Conservation (phyloP, 2,113 vertebrate species). For the Megaceryle torquata region DNA sequence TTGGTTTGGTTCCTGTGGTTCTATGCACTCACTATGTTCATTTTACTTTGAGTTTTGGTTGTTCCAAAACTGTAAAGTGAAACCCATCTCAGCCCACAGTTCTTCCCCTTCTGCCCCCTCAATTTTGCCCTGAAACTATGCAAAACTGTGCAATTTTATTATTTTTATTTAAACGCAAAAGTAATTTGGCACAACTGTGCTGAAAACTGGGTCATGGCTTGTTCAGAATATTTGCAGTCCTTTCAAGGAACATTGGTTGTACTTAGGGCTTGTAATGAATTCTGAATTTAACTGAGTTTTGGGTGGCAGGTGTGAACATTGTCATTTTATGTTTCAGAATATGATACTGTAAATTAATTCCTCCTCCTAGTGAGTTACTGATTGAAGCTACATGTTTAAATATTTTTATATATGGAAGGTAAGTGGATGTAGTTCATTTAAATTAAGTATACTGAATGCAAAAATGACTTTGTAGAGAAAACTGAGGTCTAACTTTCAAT, state of each 20-base stretch:
- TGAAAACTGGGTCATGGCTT: constrained; percentile 44
- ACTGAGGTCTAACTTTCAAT: not conserved
- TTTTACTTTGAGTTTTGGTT: constrained; percentile 26
- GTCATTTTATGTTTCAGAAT: not conserved
- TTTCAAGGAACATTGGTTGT: constrained; percentile 21
- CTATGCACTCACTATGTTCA: not conserved
- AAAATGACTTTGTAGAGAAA: not conserved
- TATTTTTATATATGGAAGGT: not conserved
- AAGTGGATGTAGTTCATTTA: not conserved
- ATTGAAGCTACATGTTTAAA: not conserved
- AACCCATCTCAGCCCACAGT: constrained; percentile 38
- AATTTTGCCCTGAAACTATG: constrained; percentile 41
- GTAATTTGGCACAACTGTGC: not conserved
- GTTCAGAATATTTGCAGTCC: constrained; percentile 15
- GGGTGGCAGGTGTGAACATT: not conserved
- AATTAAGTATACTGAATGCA: not conserved
- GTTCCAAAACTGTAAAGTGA: constrained; percentile 45
- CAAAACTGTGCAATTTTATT: constrained; percentile 56
- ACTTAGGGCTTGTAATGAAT: not conserved
- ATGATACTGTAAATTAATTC: not conserved
- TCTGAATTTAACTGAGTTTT: not conserved
- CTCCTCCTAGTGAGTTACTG: not conserved
- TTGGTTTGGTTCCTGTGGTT: constrained; percentile 40
- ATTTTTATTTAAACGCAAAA: constrained; percentile 53
- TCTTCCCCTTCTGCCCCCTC: constrained; percentile 2